Evolutionary conservation across 2,797 vertebrate species (phyloP).

Genomic region (Aplochiton taeniatus): DNA sequence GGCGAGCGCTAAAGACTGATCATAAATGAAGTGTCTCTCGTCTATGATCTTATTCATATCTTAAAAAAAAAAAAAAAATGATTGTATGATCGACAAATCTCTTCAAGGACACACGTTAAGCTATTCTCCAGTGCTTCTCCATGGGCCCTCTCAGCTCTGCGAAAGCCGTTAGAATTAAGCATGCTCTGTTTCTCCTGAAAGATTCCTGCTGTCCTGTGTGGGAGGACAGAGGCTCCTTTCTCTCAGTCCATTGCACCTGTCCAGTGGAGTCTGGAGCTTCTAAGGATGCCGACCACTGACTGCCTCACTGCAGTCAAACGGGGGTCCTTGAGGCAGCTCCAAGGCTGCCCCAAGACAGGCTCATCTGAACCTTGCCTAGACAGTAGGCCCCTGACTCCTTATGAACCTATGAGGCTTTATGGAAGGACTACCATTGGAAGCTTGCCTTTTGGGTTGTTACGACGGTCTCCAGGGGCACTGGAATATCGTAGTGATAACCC

Average conservation of each 20-base stretch:
- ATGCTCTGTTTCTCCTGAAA: constrained; percentile 16
- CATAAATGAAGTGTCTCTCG: neutral
- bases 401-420: constrained; percentile 60
- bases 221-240: constrained; percentile 13
- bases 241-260: constrained; percentile 30
- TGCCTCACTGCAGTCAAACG: constrained; percentile 1
- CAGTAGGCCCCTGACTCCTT: constrained; percentile 45
- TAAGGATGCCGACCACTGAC: neutral
- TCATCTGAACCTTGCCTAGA: constrained; percentile 33
- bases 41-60: neutral
- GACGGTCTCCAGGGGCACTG: constrained; percentile 49
- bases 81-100: constrained; percentile 3
- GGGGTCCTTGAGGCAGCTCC: constrained; percentile 48
- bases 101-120: constrained; percentile 17
- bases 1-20: no score
- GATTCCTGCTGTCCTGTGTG: neutral
- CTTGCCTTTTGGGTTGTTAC: constrained; percentile 42
- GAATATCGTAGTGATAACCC: constrained; percentile 34
- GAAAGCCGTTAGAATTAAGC: neutral
- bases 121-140: neutral
- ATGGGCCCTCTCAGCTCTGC: neutral
- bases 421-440: constrained; percentile 53
- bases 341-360: constrained; percentile 38
- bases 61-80: neutral
- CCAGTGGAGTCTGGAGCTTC: constrained; percentile 4